Conservation (phyloP, 2,113 vertebrate species). For the Aegotheles bennettii region DNA sequence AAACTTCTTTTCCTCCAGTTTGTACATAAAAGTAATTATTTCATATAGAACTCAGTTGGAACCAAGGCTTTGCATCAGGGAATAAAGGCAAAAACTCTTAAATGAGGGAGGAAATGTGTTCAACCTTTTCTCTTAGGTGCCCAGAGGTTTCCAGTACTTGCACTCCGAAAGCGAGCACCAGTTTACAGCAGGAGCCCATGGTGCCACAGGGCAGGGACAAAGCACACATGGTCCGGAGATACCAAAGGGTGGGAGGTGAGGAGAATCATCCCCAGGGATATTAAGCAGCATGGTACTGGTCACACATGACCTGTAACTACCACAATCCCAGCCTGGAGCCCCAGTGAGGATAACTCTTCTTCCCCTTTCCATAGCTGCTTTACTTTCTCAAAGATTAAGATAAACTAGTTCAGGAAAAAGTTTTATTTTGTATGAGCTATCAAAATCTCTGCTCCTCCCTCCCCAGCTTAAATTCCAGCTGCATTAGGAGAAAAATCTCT, state of each 20-base stretch:
- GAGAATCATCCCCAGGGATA: neutral
- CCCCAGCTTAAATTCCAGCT: neutral
- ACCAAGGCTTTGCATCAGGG: neutral
- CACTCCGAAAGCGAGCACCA: fast-evolving
- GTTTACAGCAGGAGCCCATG: fast-evolving
- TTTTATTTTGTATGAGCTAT: neutral
- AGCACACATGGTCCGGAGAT: fast-evolving
- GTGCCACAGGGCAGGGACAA: neutral
- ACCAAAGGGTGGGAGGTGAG: neutral
- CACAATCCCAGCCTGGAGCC: fast-evolving
- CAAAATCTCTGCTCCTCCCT: neutral
- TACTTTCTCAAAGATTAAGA: neutral
- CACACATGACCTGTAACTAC: neutral
- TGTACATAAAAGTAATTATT: conserved; percentile 37
- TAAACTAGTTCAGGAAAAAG: neutral
- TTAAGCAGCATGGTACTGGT: neutral
- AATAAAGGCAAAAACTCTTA: neutral
- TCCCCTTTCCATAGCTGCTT: neutral
- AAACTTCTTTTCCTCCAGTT: neutral
- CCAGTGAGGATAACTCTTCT: fast-evolving
- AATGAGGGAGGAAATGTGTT: neutral
- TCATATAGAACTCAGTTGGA: neutral
- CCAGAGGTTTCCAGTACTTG: neutral
- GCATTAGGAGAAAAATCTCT: neutral
- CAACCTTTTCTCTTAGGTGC: neutral